Evolutionary conservation across 1,140 invertebrate genomes (phyloP), one percentile per base, ranked within the genome.

Genomic region (Macrobrachium rosenbergii): DNA sequence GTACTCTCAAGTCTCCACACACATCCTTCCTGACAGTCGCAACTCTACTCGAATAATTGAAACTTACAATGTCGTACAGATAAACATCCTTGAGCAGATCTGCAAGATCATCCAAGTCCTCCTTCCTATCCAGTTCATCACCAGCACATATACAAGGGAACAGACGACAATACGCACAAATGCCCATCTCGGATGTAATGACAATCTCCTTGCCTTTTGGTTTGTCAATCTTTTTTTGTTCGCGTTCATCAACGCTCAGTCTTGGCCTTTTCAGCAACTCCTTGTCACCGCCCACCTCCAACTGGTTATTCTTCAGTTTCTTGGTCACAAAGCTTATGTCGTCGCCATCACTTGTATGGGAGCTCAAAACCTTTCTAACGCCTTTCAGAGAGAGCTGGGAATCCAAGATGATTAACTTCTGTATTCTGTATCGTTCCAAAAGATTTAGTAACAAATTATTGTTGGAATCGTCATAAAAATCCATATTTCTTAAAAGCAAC

Each of bases 161-260:
- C 8, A 5, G 28, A 37, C 6, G 7, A 52, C 82, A 83, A 16
- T 19, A 16, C 28, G 3, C 11, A 45, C 82, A 83, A 17, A 83
- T 28, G 10, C 19, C 16, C 10, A 45, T 16, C 21, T 64, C 73
- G 8, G 59, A 76, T 12, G 82, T 77, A 43, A 83, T 83, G 17
- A 83, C 77, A 19, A 83, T 37, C 73, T 83, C 82, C 59, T 83
- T 76, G n/a, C 82, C 82, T 14, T 45, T 3, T 21, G 82, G 82
- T 43, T 83, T 83, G 28, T 83, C 21, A 12, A 21, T 43, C 16
- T 69, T 28, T 60, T 37, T 77, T 45, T 23, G 7, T 2, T n/a
- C 8, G 16, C 82, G 59, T 23, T 76, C 59, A 37, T 77, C 28
- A 76, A 45, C n/a, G 7, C 28, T 8, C 2, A 83, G 73, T 28